Conservation (phyloP, 2,888 invertebrate species). For the Drosophila atripex region DNA sequence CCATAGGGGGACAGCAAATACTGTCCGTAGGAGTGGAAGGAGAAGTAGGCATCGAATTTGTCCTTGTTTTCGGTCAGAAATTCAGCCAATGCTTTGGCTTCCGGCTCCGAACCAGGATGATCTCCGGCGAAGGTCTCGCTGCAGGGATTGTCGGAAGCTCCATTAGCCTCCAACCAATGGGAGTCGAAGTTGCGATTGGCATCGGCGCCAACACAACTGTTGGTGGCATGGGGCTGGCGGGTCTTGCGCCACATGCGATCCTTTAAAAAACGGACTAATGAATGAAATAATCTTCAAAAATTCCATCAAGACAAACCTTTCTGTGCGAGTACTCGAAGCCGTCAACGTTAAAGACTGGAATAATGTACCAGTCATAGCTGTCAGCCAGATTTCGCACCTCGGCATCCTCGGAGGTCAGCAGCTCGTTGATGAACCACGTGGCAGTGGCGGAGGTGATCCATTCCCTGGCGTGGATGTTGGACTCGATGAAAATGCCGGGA, state of each 20-base stretch:
- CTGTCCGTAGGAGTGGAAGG: constrained; percentile 88
- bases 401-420: constrained; percentile 87
- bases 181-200: constrained; percentile 83
- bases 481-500: constrained; percentile 87
- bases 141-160: constrained; percentile 84
- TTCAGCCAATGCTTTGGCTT: constrained; percentile 84
- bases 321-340: constrained; percentile 89
- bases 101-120: constrained; percentile 86
- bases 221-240: constrained; percentile 83
- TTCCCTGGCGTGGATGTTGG: constrained; percentile 88
- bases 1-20: constrained; percentile 86
- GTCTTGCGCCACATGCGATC: constrained; percentile 89
- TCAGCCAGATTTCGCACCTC: constrained; percentile 86
- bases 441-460: constrained; percentile 90
- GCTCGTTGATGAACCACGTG: constrained; percentile 88
- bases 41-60: constrained; percentile 85
- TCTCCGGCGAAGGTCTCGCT: constrained; percentile 85
- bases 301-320: constrained; percentile 82
- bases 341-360: constrained; percentile 90
- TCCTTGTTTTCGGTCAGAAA: constrained; percentile 84
- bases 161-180: constrained; percentile 81
- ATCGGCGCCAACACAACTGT: constrained; percentile 82
- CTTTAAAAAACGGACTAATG: constrained; percentile 73
- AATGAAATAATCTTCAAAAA: too few relatives aligned
- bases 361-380: constrained; percentile 89